These are phyloP conservation scores for Frankliniella fusca DNA, from an alignment of 2,888 invertebrate species.

Conservation along the genomic window DNA sequence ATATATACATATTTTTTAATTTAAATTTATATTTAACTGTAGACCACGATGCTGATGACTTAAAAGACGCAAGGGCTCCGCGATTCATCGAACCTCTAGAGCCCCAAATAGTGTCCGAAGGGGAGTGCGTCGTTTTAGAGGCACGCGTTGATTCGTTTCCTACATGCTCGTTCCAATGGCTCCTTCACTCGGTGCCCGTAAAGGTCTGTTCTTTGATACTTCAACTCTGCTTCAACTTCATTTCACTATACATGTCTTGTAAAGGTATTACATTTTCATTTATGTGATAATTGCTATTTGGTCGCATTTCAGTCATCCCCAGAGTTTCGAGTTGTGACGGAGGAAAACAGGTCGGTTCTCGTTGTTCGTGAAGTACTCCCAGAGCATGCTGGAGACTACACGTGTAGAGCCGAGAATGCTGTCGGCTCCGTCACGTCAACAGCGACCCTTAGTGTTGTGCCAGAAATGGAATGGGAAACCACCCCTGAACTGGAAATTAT, in stretches of 20 bases:
- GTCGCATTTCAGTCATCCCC: slow-evolving; percentile 53
- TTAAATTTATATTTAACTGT: no score
- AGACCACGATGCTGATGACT: slow-evolving; percentile 31
- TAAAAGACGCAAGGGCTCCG: slow-evolving; percentile 63
- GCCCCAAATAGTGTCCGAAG: slow-evolving; percentile 65
- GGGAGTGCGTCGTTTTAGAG: slow-evolving; percentile 75
- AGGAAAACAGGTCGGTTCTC: slow-evolving; percentile 73
- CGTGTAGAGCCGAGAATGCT: slow-evolving; percentile 85
- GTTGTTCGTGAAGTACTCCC: slow-evolving; percentile 67
- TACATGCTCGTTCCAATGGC: slow-evolving; percentile 83
- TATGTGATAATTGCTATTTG: background rate
- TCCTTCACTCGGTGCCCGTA: slow-evolving; percentile 67
- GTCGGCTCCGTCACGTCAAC: slow-evolving; percentile 85
- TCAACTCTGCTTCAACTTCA: background rate
- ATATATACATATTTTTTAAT: no score
- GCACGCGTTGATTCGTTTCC: slow-evolving; percentile 72
- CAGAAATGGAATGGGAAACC: slow-evolving; percentile 52
- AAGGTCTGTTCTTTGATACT: slow-evolving; percentile 45
- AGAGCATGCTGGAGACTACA: slow-evolving; percentile 70
- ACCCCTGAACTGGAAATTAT: slow-evolving; percentile 52
- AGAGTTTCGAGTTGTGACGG: slow-evolving; percentile 66
- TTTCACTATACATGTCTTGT: background rate
- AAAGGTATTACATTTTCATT: background rate
- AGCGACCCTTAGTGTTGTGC: slow-evolving; percentile 63
- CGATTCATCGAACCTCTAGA: slow-evolving; percentile 66